Conservation (phyloP, 2,797 vertebrate species). For the Sparidentex hasta region DNA sequence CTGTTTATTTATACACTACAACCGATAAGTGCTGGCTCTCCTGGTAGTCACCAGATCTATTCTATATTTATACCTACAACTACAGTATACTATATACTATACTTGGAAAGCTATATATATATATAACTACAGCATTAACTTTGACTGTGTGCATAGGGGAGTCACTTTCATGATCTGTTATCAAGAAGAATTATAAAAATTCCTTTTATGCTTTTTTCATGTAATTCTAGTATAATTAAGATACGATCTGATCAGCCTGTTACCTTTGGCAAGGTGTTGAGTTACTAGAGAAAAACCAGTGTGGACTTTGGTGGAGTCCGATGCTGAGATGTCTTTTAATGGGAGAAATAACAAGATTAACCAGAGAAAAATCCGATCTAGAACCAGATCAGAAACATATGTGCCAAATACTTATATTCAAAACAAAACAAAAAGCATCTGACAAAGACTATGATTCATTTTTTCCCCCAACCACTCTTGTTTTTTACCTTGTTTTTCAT, state of each 20-base stretch:
- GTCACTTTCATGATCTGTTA: neutral
- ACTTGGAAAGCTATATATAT: neutral
- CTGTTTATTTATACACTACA: neutral
- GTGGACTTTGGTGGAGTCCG: conserved; percentile 4
- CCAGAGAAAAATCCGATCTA: neutral
- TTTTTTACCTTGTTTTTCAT: too few species aligned
- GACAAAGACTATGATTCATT: too few species aligned
- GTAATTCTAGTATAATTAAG: neutral
- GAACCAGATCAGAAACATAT: neutral
- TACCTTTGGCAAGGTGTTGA: neutral
- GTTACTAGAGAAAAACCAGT: conserved; percentile 1
- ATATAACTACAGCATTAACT: neutral
- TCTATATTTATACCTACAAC: conserved; percentile 20
- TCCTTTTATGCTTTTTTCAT: neutral
- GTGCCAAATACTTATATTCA: neutral
- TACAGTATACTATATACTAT: neutral
- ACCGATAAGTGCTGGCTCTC: conserved; percentile 2
- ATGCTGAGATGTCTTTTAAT: neutral
- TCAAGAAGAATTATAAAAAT: neutral
- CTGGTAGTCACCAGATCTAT: neutral
- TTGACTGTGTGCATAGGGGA: neutral
- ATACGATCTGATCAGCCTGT: neutral
- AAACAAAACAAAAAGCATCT: neutral
- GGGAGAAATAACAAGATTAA: neutral
- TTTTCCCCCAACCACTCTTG: too few species aligned